Evolutionary conservation across 2,113 vertebrate species (phyloP).

Genomic region (Pangasianodon gigas): DNA sequence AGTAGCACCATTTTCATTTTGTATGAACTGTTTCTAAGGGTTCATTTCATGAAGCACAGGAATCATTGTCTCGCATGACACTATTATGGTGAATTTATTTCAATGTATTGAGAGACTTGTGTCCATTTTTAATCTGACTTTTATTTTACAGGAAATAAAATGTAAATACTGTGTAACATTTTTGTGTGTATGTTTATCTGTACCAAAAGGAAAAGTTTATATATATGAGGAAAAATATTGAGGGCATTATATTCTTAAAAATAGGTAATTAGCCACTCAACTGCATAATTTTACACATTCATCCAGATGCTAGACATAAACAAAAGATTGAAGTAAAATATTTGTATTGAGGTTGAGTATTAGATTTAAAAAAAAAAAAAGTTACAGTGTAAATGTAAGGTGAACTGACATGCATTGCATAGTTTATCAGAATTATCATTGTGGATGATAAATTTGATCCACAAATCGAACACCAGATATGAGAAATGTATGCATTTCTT

Average conservation of each 20-base stretch:
- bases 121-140: constrained; percentile 75
- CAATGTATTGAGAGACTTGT: constrained; percentile 70
- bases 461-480: background rate
- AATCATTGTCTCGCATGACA: constrained; percentile 72
- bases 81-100: constrained; percentile 72
- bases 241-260: background rate
- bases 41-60: constrained; percentile 62
- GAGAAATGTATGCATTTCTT: background rate
- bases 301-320: constrained; percentile 1
- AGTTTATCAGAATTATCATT: constrained; percentile 63
- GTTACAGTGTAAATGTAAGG: background rate
- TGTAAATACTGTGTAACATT: constrained; percentile 47
- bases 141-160: constrained; percentile 62
- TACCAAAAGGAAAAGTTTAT: background rate
- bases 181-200: constrained; percentile 17
- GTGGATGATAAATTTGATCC: constrained; percentile 56
- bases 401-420: constrained; percentile 38
- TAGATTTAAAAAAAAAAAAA: background rate
- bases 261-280: background rate
- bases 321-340: background rate
- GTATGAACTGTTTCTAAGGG: constrained; percentile 67
- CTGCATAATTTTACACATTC: background rate
- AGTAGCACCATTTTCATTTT: constrained; percentile 72
- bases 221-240: background rate
- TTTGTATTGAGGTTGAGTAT: background rate